Percentiles rank a stretch among this genome's conserved stretches.
These are phyloP conservation scores for Nansenia antarctica DNA, from an alignment of 2,113 vertebrate genomes.

Conservation along the genomic window DNA sequence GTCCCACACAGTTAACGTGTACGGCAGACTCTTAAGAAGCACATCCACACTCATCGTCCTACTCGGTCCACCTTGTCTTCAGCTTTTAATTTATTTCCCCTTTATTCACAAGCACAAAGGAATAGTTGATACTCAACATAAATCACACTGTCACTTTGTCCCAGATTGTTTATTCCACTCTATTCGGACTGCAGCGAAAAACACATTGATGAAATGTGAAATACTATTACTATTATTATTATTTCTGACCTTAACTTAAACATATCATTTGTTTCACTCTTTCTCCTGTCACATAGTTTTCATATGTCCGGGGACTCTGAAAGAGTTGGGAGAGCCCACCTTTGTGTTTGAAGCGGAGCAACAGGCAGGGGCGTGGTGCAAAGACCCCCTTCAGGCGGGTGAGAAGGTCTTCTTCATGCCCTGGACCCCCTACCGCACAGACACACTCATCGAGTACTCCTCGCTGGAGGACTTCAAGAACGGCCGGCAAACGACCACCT, in stretches of 20 bases:
- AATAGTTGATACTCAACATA: constrained; percentile 48
- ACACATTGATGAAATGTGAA: not conserved
- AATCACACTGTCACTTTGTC: constrained; percentile 54
- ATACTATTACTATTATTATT: not conserved
- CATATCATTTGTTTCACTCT: not conserved
- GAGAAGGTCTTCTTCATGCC: constrained; percentile 99
- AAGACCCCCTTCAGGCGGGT: constrained; percentile 95
- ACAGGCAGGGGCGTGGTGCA: constrained; percentile 98
- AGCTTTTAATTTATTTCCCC: constrained; percentile 41
- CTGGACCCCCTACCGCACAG: constrained; percentile 97
- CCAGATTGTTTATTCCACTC: constrained; percentile 14
- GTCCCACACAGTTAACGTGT: constrained; percentile 35
- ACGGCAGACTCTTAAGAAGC: constrained; percentile 40
- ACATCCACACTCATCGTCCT: constrained; percentile 17
- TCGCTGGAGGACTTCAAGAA: constrained; percentile 94
- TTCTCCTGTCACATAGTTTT: constrained; percentile 82
- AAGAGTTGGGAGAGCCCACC: constrained; percentile 90
- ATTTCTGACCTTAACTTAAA: constrained; percentile 6
- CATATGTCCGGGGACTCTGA: constrained; percentile 98
- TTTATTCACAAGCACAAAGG: constrained; percentile 29
- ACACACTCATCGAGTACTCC: constrained; percentile 93
- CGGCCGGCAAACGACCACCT: constrained; percentile 90
- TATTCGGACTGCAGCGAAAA: constrained; percentile 51
- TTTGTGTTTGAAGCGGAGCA: constrained; percentile 96
- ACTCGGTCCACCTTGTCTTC: constrained; percentile 6